Conservation (phyloP, 2,888 invertebrate species). For the Amaurobius ferox region DNA sequence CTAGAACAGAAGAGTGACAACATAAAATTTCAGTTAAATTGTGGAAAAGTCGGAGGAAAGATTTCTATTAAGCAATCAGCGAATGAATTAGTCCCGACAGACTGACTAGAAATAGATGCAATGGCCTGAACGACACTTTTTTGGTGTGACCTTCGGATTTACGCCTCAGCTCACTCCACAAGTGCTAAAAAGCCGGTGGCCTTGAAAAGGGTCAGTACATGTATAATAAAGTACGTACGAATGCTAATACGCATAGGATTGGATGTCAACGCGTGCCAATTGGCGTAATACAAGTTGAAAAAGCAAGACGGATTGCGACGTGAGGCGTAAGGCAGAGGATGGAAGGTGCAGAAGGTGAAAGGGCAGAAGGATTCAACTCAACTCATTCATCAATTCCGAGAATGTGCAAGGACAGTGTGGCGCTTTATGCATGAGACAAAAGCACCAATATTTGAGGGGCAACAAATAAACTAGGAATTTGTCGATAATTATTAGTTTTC, state of each 20-base stretch:
- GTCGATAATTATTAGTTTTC: too few species aligned
- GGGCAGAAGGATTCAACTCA: not conserved
- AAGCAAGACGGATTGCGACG: not conserved
- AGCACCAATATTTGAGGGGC: too few species aligned
- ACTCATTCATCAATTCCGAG: not conserved
- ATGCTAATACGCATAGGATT: slow-evolving; percentile 13
- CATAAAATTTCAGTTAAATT: too few species aligned
- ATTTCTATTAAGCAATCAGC: not conserved
- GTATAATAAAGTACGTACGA: slow-evolving; percentile 32
- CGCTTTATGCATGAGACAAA: too few species aligned
- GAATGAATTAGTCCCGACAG: slow-evolving; percentile 16
- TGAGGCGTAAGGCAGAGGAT: not conserved
- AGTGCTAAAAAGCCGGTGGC: slow-evolving; percentile 59
- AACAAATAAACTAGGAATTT: too few species aligned
- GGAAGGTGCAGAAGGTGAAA: not conserved
- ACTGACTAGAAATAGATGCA: slow-evolving; percentile 36
- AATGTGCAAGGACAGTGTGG: too few species aligned
- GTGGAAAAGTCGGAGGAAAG: not conserved
- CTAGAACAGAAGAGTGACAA: not conserved
- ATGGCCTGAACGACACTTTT: slow-evolving; percentile 47
- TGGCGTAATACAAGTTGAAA: slow-evolving; percentile 3
- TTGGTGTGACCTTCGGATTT: slow-evolving; percentile 50
- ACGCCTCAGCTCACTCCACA: slow-evolving; percentile 47
- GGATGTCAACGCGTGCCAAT: not conserved
- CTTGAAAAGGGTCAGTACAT: slow-evolving; percentile 64